These are phyloP conservation scores for Dryadula phaetusa DNA, from an alignment of 2,888 invertebrate species.

Conservation along the genomic window DNA sequence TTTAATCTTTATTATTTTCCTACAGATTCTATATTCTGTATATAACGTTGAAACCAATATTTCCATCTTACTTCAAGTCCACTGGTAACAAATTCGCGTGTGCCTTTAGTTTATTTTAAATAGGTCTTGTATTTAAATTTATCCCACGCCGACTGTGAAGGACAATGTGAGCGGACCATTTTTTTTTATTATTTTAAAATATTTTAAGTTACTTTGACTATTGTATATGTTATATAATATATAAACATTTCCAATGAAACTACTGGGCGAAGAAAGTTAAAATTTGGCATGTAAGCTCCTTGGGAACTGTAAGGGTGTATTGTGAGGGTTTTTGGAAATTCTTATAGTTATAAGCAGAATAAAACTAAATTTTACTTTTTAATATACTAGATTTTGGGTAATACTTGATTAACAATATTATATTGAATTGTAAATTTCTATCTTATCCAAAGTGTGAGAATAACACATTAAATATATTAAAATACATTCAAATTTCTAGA, in stretches of 20 bases:
- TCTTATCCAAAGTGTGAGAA: no score
- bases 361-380: no score
- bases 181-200: neutral
- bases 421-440: no score
- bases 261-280: neutral
- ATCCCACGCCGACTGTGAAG: conserved; percentile 8
- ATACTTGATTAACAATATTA: no score
- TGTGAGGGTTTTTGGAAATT: no score
- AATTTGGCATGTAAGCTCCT: neutral
- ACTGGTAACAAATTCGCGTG: neutral
- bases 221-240: neutral
- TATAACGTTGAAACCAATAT: neutral
- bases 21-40: neutral
- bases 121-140: conserved; percentile 21
- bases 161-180: neutral
- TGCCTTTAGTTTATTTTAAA: neutral
- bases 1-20: neutral
- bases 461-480: no score
- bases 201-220: neutral
- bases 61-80: neutral
- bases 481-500: neutral
- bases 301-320: no score
- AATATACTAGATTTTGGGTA: no score
- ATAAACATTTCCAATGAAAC: no score
- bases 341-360: no score